Conservation (phyloP, 2,113 vertebrate genomes). For the Thomomys bottae region DNA sequence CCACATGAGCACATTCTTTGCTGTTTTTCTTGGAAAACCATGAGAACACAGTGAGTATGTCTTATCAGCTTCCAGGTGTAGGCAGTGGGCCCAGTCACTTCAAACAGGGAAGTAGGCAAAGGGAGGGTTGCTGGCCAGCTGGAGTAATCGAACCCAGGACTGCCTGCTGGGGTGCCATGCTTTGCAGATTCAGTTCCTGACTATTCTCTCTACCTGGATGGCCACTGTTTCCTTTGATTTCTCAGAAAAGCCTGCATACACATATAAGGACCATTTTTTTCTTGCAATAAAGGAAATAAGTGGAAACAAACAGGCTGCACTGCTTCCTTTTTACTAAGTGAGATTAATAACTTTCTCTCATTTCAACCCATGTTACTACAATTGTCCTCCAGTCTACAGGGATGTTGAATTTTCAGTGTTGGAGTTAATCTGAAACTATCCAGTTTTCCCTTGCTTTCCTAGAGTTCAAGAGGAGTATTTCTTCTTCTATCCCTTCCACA, state of each 20-base stretch:
- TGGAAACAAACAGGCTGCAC: background rate
- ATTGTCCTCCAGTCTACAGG: no score
- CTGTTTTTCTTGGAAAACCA: conserved; percentile 69
- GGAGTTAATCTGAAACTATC: background rate
- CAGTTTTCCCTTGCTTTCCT: background rate
- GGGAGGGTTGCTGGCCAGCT: background rate
- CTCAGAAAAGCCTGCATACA: background rate
- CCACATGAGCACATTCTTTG: conserved; percentile 49
- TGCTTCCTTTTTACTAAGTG: background rate
- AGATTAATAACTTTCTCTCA: background rate
- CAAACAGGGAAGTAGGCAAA: conserved; percentile 25
- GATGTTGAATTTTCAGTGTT: background rate
- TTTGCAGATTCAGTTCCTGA: conserved; percentile 15
- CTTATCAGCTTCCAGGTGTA: conserved; percentile 73
- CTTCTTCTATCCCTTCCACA: background rate
- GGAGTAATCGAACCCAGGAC: conserved; percentile 1
- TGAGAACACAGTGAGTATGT: conserved; percentile 32
- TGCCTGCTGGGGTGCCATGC: conserved; percentile 20
- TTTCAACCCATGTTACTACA: no score
- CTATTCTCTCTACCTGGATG: conserved; percentile 39
- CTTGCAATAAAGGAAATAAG: background rate
- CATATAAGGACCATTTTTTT: background rate
- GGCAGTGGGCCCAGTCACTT: conserved; percentile 63
- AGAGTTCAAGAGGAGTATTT: background rate
- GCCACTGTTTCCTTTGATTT: background rate